Conservation (phyloP, 1,140 invertebrate genomes). For the Tetranychus cinnabarinus region DNA sequence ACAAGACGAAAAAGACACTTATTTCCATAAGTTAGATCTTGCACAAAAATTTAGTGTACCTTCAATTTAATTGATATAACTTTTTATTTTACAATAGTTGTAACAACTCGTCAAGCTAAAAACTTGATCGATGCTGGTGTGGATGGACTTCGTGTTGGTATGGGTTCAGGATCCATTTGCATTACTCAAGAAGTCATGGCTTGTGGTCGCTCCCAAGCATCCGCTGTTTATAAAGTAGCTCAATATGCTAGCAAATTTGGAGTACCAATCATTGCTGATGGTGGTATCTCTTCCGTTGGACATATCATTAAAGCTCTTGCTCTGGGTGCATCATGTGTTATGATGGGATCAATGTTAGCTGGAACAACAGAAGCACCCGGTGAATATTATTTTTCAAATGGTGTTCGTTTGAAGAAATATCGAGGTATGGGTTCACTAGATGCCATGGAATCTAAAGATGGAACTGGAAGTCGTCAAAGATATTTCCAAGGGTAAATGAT, state of each 20-base stretch:
- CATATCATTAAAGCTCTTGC: conserved; percentile 84
- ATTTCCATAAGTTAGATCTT: not conserved
- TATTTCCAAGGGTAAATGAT: conserved; percentile 29
- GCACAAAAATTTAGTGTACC: not conserved
- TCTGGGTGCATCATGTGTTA: conserved; percentile 69
- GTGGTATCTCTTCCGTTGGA: conserved; percentile 83
- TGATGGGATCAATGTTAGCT: conserved; percentile 97
- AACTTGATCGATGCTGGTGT: conserved; percentile 91
- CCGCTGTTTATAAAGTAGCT: conserved; percentile 53
- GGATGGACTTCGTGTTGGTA: conserved; percentile 83
- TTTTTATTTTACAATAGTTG: conserved; percentile 32
- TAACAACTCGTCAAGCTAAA: conserved; percentile 81
- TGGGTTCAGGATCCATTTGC: conserved; percentile 97
- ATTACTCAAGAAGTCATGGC: conserved; percentile 99
- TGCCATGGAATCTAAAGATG: conserved; percentile 82
- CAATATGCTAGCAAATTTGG: conserved; percentile 67
- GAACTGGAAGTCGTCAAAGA: conserved; percentile 23
- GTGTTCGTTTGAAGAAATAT: conserved; percentile 91
- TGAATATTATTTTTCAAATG: conserved; percentile 95
- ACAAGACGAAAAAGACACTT: not conserved
- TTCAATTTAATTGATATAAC: not conserved
- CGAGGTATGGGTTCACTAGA: conserved; percentile 97
- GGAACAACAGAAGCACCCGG: conserved; percentile 95
- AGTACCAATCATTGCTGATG: conserved; percentile 92
- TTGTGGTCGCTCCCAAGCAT: conserved; percentile 72